Base-by-base conservation (phyloP, 2,797 vertebrate species). In the Selene dorsalis region DNA sequence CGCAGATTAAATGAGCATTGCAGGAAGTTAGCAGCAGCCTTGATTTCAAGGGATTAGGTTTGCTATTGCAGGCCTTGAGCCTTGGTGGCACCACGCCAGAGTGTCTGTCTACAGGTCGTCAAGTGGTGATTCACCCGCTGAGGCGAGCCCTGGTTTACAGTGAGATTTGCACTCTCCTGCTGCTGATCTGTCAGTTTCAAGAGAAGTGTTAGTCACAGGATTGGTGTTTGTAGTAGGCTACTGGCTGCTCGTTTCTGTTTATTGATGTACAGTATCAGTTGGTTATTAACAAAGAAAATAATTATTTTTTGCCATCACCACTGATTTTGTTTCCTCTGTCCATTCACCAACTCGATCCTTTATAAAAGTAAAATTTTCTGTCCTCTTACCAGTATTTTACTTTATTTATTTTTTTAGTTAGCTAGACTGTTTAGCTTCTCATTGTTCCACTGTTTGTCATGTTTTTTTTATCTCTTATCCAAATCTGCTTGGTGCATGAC, bases 11-110 rank as follows among this genome's bases (percentile, higher is more conserved):
- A 75, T 48, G 38, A 73, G 74, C 65, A 63, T 58, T 59, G 26
- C 62, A 81, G 85, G 78, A 90, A 84, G 74, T 73, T 66, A 75
- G 50, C 64, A 69, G 74, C 60, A 74, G 84, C 43, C 71, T 84
- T 50, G 75, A 80, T 87, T 77, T 87, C 70, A 70, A 30, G 57
- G 77, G 83, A 79, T 88, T 90, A 87, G 63, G 30, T 81, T 80
- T 59, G 82, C 60, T 86, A 74, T 89, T 84, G 67, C 79, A 55
- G 65, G 55, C 73, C 53, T 35, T 73, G 47, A 83, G 77, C 70
- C 58, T 55, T 26, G 0, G 58, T 84, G 88, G 84, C 85, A 64
- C 43, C 45, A 22, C 30, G 85, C 85, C 83, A 79, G 61, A 47
- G 69, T 22, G 43, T 78, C 87, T 77, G 84, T 86, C 86, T 77